A percentile compares a stretch with the other conserved stretches of the same genome.
phyloP scores from a whole-genome alignment of 2,797 vertebrate genomes.

The Clarias pachynema region DNA sequence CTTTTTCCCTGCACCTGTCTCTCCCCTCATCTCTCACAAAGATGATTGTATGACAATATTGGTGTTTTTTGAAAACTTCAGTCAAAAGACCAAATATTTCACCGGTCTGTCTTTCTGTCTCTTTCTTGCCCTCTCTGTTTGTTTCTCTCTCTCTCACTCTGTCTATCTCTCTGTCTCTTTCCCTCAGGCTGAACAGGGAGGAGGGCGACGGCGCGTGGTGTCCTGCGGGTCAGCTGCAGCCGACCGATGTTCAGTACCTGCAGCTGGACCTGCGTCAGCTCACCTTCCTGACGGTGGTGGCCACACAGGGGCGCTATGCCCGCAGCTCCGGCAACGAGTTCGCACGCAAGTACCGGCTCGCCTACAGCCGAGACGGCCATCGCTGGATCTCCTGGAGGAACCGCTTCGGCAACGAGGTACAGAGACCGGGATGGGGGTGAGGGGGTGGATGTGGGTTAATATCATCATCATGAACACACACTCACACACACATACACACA shows the following conservation, averaged over 20 bases:
- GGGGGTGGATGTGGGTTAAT: no score
- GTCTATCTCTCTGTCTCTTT: neutral
- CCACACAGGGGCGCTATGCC: constrained; percentile 87
- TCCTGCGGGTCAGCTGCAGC: constrained; percentile 80
- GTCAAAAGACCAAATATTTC: neutral
- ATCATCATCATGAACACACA: neutral
- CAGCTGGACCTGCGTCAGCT: constrained; percentile 86
- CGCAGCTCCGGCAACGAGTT: constrained; percentile 85
- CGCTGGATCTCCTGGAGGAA: constrained; percentile 86
- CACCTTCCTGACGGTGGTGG: constrained; percentile 86
- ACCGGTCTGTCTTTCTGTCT: neutral
- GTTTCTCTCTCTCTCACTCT: neutral
- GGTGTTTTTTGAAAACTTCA: neutral
- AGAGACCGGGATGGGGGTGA: neutral
- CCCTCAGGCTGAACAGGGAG: constrained; percentile 80
- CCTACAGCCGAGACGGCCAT: constrained; percentile 85
- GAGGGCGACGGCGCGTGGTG: constrained; percentile 90
- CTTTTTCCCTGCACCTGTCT: neutral
- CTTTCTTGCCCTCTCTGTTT: neutral
- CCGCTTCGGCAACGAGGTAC: constrained; percentile 79
- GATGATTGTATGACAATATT: neutral
- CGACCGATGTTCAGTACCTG: constrained; percentile 85
- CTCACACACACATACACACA: no score
- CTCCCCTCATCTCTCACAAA: neutral
- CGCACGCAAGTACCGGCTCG: constrained; percentile 82